These are phyloP conservation scores for Chaitophorus viminalis DNA, from an alignment of 2,888 invertebrate genomes.

Conservation along the genomic window DNA sequence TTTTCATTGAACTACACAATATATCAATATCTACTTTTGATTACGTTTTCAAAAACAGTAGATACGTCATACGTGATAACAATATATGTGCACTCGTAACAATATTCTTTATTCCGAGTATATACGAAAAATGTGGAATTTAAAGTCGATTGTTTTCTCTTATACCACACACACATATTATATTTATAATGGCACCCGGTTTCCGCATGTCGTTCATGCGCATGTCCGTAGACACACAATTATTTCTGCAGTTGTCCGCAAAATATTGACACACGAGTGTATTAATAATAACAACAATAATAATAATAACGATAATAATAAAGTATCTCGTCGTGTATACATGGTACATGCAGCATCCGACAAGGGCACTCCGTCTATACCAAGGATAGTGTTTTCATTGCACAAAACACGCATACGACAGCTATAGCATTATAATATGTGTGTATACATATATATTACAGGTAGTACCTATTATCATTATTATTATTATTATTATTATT, in stretches of 20 bases:
- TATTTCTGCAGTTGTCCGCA: constrained; percentile 11
- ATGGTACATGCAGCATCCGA: not conserved
- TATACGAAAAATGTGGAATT: constrained; percentile 23
- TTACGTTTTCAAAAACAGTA: not conserved
- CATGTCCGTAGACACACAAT: constrained; percentile 16
- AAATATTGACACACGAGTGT: constrained; percentile 44
- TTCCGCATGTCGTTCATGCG: constrained; percentile 30
- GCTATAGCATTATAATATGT: not conserved
- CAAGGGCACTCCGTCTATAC: constrained; percentile 29
- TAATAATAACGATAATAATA: not conserved
- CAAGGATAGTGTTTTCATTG: constrained; percentile 43
- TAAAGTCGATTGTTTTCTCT: constrained; percentile 25
- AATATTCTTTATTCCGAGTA: constrained; percentile 2
- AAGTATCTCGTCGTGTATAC: not conserved
- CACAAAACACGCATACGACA: constrained; percentile 7
- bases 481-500: not conserved
- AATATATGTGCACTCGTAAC: not conserved
- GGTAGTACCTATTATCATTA: not conserved
- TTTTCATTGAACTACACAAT: not conserved
- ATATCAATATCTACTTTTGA: too few species aligned
- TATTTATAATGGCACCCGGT: constrained; percentile 25
- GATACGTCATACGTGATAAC: too few species aligned
- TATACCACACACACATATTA: not conserved
- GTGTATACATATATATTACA: not conserved
- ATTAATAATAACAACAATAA: constrained; percentile 8